Conservation (phyloP, 2,113 vertebrate genomes). For the Chionomys nivalis region DNA sequence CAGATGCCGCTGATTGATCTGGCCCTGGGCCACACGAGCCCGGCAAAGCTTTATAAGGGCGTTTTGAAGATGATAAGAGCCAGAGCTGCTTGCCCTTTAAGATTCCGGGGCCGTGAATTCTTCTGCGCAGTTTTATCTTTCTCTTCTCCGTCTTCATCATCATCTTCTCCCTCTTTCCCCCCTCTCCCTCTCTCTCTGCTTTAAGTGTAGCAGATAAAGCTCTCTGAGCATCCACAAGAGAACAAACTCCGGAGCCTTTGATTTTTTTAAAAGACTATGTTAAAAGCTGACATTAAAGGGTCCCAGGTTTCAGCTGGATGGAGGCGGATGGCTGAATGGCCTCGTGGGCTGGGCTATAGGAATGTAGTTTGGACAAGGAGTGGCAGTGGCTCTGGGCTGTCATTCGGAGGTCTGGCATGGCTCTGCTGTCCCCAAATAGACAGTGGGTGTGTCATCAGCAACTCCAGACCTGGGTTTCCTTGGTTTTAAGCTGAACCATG, state of each 20-base stretch:
- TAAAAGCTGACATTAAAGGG: conserved; percentile 58
- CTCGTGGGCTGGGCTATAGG: not conserved
- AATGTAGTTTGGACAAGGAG: rapidly evolving
- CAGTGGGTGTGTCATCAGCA: rapidly evolving
- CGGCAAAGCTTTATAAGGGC: conserved; percentile 71
- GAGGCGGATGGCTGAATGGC: not conserved
- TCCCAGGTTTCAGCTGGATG: not conserved
- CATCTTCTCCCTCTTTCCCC: not conserved
- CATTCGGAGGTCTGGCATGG: rapidly evolving
- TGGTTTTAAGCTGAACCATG: not conserved
- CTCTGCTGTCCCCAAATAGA: not conserved
- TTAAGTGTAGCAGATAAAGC: conserved; percentile 77
- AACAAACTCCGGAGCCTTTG: conserved; percentile 44
- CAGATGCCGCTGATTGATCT: conserved; percentile 66
- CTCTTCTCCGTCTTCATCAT: not conserved
- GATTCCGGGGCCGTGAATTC: conserved; percentile 68
- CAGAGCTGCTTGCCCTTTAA: conserved; percentile 79
- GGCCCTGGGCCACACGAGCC: conserved; percentile 55
- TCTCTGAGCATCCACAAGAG: conserved; percentile 33
- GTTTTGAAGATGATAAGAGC: conserved; percentile 81
- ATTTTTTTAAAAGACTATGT: conserved; percentile 71
- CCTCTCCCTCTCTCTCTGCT: not conserved
- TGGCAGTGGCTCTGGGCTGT: not conserved
- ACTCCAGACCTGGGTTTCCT: not conserved
- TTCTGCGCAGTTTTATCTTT: conserved; percentile 58